Evolutionary conservation across 2,113 vertebrate species (phyloP), one percentile per base, ranked within the genome.

Genomic region (Marmota flaviventris): DNA sequence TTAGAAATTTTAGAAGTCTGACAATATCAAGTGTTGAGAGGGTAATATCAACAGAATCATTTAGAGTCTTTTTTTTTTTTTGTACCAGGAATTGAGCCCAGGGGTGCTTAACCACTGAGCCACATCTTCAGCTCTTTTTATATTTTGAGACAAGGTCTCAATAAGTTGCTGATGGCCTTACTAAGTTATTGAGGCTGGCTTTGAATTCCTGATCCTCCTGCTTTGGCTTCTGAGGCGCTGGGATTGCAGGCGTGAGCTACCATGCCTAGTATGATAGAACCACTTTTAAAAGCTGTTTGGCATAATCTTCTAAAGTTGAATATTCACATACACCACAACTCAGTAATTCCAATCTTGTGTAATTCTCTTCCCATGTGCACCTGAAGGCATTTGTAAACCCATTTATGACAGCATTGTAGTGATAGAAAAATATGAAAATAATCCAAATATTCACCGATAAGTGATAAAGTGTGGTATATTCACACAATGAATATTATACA

Each of bases 391-490:
- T 32, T 85, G 9, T 76, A 85, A 93, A 83, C 24, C 45, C 93
- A 39, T 76, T 91, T n/a, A 51, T 13, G 45, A 16, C 4, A 93
- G 79, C 34, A 78, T 3, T 93, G 73, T 76, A 95, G 24, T 78
- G 78, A 78, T 22, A 87, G 39, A 72, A 93, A 78, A 51, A 53
- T 67, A 39, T 73, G 29, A 63, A 95, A 89, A 42, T 58, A 81
- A 93, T 32, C 32, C 70, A 82, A 92, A 89, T 89, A 89, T 58
- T 75, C 69, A 84, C 5, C 78, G 85, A 95, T 53, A 84, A 39
- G 76, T 93, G 17, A 67, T 25, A 42, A 86, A 81, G 9, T 82
- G 29, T 83, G 18, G 65, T 72, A 18, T 72, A 77, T 63, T 96
- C 58, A 91, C 29, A 45, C 72, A 63, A 9, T 42, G 58, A 51